Conservation (phyloP, 2,797 vertebrate genomes). For the Centropyge bicolor region DNA sequence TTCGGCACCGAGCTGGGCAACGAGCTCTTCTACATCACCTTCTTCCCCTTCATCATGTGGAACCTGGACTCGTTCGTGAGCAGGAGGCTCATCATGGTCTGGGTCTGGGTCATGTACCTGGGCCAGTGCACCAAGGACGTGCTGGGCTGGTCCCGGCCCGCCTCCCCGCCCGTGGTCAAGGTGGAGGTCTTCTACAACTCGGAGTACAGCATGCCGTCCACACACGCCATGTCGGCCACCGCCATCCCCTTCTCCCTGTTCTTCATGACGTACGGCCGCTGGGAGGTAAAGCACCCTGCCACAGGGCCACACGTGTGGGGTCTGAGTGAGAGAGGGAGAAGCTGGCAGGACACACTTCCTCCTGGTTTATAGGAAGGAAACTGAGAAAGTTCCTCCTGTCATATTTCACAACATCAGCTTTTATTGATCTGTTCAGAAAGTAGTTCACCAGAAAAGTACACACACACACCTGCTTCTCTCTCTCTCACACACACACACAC, state of each 20-base stretch:
- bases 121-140: conserved; percentile 98
- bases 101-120: conserved; percentile 98
- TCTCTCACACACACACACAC: too few relatives aligned
- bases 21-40: conserved; percentile 95
- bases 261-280: conserved; percentile 91
- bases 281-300: conserved; percentile 88
- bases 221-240: conserved; percentile 98
- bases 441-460: background rate
- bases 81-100: conserved; percentile 91
- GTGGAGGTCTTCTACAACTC: conserved; percentile 98
- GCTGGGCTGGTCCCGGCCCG: conserved; percentile 92
- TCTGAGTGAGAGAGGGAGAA: conserved; percentile 18
- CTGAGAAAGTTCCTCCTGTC: conserved; percentile 18
- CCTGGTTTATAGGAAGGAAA: background rate
- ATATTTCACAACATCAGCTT: conserved; percentile 15
- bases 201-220: conserved; percentile 99
- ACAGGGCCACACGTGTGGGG: too few relatives aligned
- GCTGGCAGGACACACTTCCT: conserved; percentile 23
- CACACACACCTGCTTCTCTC: too few relatives aligned
- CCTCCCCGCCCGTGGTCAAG: conserved; percentile 95
- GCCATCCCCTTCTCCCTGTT: conserved; percentile 93
- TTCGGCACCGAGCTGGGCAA: conserved; percentile 96
- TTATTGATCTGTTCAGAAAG: background rate
- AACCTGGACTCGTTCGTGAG: conserved; percentile 92
- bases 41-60: conserved; percentile 96